phyloP scores from a whole-genome alignment of 2,113 vertebrate genomes.

The Ptilorrhoa leucosticta region DNA sequence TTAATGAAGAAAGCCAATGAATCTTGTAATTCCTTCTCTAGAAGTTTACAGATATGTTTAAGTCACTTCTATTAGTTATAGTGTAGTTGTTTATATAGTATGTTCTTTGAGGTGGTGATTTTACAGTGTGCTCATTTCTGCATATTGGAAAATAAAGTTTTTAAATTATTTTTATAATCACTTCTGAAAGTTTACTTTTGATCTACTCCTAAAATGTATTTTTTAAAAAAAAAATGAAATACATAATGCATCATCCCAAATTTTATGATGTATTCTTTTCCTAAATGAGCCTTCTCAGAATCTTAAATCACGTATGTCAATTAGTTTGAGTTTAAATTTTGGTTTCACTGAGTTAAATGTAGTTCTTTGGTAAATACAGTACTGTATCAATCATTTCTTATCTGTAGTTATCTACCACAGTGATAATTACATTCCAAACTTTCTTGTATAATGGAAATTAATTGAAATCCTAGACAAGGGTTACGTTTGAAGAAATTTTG shows the following conservation, averaged over 20 bases:
- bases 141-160: not conserved
- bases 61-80: not conserved
- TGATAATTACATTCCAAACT: not conserved
- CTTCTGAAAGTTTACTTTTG: not conserved
- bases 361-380: not conserved
- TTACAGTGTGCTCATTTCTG: not conserved
- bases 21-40: not conserved
- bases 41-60: not conserved
- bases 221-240: not conserved
- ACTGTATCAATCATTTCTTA: not conserved
- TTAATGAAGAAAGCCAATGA: not conserved
- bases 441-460: not conserved
- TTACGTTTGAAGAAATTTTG: not conserved
- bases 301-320: not conserved
- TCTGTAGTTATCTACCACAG: not conserved
- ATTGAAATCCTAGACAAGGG: not conserved
- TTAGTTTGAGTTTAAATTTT: not conserved
- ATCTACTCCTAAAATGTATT: not conserved
- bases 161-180: not conserved
- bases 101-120: not conserved
- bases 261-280: not conserved
- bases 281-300: not conserved
- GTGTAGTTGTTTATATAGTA: not conserved
- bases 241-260: not conserved
- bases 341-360: not conserved